Percentiles rank a stretch among this genome's conserved stretches.
Conservation (phyloP, 1,140 invertebrate species). For the Carposina sasakii region DNA sequence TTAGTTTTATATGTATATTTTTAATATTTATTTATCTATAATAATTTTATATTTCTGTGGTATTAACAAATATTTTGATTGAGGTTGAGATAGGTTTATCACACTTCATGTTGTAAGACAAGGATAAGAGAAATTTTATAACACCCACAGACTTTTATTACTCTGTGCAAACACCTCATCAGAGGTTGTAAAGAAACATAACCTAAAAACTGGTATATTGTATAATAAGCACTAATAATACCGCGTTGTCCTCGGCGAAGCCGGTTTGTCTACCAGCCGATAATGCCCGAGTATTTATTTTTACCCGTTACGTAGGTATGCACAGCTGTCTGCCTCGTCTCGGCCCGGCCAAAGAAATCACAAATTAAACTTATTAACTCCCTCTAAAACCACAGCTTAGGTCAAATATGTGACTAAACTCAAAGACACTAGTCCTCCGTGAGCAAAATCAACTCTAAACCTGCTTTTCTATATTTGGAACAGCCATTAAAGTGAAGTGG, state of each 20-base stretch:
- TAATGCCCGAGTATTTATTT: conserved; percentile 68
- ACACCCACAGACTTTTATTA: too few relatives aligned
- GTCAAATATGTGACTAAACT: too few relatives aligned
- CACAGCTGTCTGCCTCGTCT: conserved; percentile 62
- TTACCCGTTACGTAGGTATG: conserved; percentile 67
- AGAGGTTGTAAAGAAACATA: conserved; percentile 19
- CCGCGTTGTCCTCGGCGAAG: conserved; percentile 53
- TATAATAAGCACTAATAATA: conserved; percentile 41
- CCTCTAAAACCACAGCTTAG: too few relatives aligned
- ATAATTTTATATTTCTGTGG: too few relatives aligned
- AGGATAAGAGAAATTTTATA: too few relatives aligned
- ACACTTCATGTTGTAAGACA: too few relatives aligned
- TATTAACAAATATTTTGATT: too few relatives aligned
- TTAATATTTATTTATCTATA: too few relatives aligned
- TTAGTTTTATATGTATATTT: too few relatives aligned
- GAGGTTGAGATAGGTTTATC: too few relatives aligned
- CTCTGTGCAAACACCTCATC: too few relatives aligned
- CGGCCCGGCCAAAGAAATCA: conserved; percentile 59
- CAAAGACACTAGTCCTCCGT: too few relatives aligned
- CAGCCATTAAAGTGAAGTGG: conserved; percentile 43
- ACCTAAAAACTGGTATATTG: conserved; percentile 11
- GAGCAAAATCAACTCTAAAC: conserved; percentile 14
- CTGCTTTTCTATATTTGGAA: conserved; percentile 59
- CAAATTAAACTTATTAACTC: conserved; percentile 41
- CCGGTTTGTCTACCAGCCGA: conserved; percentile 61